phyloP scores from a whole-genome alignment of 2,113 vertebrate genomes.

The Otocyon megalotis region DNA sequence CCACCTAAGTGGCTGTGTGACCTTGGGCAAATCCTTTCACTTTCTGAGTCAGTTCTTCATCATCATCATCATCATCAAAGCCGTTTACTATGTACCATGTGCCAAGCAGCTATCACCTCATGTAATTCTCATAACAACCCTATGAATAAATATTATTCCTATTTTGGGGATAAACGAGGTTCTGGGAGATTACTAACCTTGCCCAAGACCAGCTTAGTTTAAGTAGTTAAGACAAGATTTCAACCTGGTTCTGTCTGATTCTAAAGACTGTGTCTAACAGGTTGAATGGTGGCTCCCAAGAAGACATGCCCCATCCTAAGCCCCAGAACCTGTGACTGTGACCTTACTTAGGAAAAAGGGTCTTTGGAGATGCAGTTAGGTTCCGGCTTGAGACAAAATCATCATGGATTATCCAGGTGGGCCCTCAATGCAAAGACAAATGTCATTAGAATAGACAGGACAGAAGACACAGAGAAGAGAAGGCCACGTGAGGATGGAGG shows the following conservation, averaged over 20 bases:
- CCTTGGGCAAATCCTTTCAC: not conserved
- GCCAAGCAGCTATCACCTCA: not conserved
- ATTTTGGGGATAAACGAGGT: not conserved
- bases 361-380: not conserved
- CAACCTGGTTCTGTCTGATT: not conserved
- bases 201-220: not conserved
- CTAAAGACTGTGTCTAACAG: not conserved
- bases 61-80: fast-evolving
- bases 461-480: not conserved
- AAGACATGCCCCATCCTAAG: not conserved
- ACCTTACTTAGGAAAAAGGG: not conserved
- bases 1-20: not conserved
- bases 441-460: not conserved
- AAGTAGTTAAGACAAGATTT: not conserved
- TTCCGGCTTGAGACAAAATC: not conserved
- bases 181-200: not conserved
- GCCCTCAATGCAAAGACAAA: not conserved
- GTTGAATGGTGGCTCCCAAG: not conserved
- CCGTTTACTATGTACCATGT: no score
- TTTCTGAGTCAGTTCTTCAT: not conserved
- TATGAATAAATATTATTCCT: not conserved
- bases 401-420: not conserved
- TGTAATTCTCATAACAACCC: not conserved
- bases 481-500: not conserved
- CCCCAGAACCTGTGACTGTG: no score